Percentiles rank a stretch among this genome's conserved stretches.
Conservation (phyloP, 2,888 invertebrate genomes). For the Scaptomyza flava region DNA sequence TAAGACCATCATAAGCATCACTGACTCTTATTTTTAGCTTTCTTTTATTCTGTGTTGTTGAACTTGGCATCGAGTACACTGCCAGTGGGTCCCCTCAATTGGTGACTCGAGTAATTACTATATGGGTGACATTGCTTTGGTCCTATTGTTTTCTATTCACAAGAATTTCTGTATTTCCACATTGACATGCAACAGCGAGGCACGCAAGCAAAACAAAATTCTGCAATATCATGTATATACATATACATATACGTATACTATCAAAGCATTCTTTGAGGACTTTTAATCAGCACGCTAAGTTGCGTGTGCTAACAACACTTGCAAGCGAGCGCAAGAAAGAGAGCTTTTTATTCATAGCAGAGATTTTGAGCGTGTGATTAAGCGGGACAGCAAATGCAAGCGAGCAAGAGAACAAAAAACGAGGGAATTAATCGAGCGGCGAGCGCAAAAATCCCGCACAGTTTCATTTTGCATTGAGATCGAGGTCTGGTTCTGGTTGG, state of each 20-base stretch:
- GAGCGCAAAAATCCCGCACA: slow-evolving; percentile 1
- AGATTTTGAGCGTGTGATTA: background rate
- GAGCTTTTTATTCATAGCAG: slow-evolving; percentile 5
- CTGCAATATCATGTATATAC: slow-evolving; percentile 1
- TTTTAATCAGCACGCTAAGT: slow-evolving; percentile 26
- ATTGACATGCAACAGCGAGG: slow-evolving; percentile 17
- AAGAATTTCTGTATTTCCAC: slow-evolving; percentile 18
- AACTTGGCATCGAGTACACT: slow-evolving; percentile 22
- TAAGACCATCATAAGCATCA: slow-evolving; percentile 4
- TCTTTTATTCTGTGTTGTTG: slow-evolving; percentile 31
- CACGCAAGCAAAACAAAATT: slow-evolving; percentile 2
- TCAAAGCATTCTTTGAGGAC: background rate
- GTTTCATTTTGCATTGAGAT: slow-evolving; percentile 33
- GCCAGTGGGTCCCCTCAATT: background rate
- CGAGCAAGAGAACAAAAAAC: background rate
- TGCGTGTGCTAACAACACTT: slow-evolving; percentile 2
- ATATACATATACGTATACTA: slow-evolving; percentile 6
- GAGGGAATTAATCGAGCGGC: background rate
- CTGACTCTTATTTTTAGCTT: slow-evolving; percentile 13
- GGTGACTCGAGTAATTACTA: slow-evolving; percentile 37
- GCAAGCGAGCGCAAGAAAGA: background rate
- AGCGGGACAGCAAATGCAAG: slow-evolving; percentile 24
- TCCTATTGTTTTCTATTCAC: slow-evolving; percentile 21
- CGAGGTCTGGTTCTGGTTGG: slow-evolving; percentile 6
- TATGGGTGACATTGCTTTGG: slow-evolving; percentile 18